These are phyloP conservation scores for Regulus satrapa DNA, from an alignment of 2,113 vertebrate genomes.

Conservation along the genomic window DNA sequence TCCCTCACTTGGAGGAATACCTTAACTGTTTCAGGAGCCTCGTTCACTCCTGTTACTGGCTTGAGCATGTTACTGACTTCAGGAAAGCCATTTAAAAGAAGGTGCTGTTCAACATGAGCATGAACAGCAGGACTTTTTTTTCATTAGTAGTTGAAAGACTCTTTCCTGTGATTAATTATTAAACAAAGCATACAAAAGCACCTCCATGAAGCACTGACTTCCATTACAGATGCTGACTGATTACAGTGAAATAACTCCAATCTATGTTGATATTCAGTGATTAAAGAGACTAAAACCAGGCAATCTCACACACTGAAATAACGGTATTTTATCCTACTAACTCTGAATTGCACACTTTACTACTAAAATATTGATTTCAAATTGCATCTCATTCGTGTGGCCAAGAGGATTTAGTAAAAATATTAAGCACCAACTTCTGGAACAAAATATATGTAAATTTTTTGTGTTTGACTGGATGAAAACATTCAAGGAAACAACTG, in stretches of 20 bases:
- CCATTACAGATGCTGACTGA: background rate
- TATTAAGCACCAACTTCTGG: background rate
- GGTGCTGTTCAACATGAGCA: background rate
- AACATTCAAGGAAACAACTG: constrained; percentile 38
- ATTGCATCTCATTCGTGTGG: background rate
- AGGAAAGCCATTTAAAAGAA: background rate
- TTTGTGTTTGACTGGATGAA: constrained; percentile 6
- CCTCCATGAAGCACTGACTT: background rate
- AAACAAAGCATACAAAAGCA: constrained; percentile 7
- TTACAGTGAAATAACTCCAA: background rate
- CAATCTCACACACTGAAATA: background rate
- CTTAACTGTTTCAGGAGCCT: constrained; percentile 6
- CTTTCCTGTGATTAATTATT: constrained; percentile 44
- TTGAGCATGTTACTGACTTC: background rate
- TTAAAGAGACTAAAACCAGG: background rate
- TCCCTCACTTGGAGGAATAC: background rate
- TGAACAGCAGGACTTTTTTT: background rate
- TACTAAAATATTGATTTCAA: background rate
- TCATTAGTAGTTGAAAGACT: background rate
- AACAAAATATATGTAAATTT: constrained; percentile 20
- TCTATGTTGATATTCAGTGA: background rate
- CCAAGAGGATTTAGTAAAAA: background rate
- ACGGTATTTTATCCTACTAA: background rate
- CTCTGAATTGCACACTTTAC: background rate
- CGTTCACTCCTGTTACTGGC: background rate